Evolutionary conservation across 2,797 vertebrate species (phyloP).

Genomic region (Propithecus perrieri): DNA sequence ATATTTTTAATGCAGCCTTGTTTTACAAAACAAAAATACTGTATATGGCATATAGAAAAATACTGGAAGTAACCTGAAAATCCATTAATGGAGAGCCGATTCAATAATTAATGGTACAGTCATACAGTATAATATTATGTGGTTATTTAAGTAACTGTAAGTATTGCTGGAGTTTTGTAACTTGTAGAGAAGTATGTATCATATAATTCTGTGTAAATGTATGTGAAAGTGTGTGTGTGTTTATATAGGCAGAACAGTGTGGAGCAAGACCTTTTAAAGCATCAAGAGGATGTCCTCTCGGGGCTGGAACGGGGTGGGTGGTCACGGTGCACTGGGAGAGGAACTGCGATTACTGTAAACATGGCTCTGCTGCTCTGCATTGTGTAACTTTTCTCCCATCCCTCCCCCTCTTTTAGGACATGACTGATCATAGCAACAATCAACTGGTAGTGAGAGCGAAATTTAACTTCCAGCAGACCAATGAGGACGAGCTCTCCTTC

Average conservation of each 20-base stretch:
- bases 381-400: background rate
- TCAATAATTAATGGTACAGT: background rate
- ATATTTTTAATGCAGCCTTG: background rate
- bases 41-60: background rate
- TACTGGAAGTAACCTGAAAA: background rate
- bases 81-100: background rate
- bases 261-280: background rate
- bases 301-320: too few species aligned
- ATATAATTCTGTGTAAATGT: background rate
- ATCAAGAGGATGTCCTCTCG: background rate
- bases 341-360: too few species aligned
- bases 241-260: background rate
- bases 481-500: conserved; percentile 98
- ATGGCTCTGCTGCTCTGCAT: background rate
- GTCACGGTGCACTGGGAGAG: too few species aligned
- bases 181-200: background rate
- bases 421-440: conserved; percentile 96
- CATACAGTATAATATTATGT: fast-evolving
- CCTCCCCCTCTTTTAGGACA: conserved; percentile 89
- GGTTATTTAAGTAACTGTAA: background rate
- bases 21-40: background rate
- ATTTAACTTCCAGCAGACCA: conserved; percentile 98
- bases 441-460: conserved; percentile 96
- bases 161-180: background rate
- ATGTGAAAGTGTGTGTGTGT: background rate